phyloP scores from a whole-genome alignment of 2,888 invertebrate genomes.

The Diplazon laetatorius region DNA sequence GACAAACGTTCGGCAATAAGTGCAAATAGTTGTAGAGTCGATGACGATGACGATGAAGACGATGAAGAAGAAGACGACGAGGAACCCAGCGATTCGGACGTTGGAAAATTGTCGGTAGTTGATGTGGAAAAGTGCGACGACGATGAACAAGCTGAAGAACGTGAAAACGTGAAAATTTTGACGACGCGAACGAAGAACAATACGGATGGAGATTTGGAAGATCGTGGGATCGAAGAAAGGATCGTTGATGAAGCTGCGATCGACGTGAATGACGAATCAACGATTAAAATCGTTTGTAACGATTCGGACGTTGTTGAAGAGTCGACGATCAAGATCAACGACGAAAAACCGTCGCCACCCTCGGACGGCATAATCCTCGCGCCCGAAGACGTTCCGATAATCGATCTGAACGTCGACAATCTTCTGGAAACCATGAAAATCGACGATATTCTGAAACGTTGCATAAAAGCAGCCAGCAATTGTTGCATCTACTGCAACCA shows the following conservation, averaged over 20 bases:
- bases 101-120: conserved; percentile 74
- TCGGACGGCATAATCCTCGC: conserved; percentile 84
- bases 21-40: conserved; percentile 67
- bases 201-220: too few species aligned
- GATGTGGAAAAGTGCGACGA: conserved; percentile 67
- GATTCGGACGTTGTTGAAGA: too few species aligned
- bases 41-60: too few species aligned
- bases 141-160: conserved; percentile 65
- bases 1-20: conserved; percentile 56
- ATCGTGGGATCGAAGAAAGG: too few species aligned
- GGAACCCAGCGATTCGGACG: conserved; percentile 78
- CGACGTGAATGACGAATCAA: conserved; percentile 34
- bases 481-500: conserved; percentile 94
- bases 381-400: conserved; percentile 86
- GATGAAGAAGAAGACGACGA: conserved; percentile 70
- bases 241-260: not conserved
- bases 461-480: conserved; percentile 87
- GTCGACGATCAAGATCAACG: not conserved
- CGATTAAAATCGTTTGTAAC: not conserved
- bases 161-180: too few species aligned
- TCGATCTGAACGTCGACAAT: conserved; percentile 89
- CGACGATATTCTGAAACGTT: conserved; percentile 88
- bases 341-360: conserved; percentile 1
- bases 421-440: conserved; percentile 90
- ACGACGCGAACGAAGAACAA: too few species aligned